Evolutionary conservation across 2,888 invertebrate species (phyloP), one percentile per base, ranked within the genome.

Genomic region (Mesochorus sp.): DNA sequence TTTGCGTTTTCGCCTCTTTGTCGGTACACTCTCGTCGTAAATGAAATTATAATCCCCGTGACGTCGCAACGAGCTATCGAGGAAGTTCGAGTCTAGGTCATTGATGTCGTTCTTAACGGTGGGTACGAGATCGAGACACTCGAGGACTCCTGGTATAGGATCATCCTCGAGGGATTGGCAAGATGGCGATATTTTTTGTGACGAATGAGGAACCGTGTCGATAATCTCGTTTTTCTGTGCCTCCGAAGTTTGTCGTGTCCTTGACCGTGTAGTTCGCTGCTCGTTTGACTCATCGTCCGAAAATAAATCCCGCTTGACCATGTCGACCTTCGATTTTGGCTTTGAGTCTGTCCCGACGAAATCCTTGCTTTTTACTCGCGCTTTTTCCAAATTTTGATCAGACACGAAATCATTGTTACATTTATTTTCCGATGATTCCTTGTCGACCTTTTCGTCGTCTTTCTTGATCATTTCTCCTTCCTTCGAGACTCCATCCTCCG

Each of bases 271-370:
- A 2, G 85, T 86, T 24, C 85, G 81, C 12, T 86, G 85, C n/a
- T 88, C 87, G 3, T 77, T 81, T 5, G 79, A 79, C 55, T 90
- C 89, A 1, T 90, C 89, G 31, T 89, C 88, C 53, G 86, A 88
- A 21, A 91, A 91, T 10, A 91, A 77, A 75, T 90, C 90, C 3
- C 90, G 83, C 34, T 89, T 91, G 0, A 90, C 85, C 59, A 85
- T 84, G 70, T 90, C 89, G 0, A 90, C 87, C 37, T 89, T 90
- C 0, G 85, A 71, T 26, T 86, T 87, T 0, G 70, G 6, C 19
- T n/a, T n/a, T n/a, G n/a, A n/a, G n/a, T n/a, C n/a, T n/a, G n/a
- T n/a, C n/a, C n/a, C 10, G 6, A 8, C 19, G 17, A 34, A 61
- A 1, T 3, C 5, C 10, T 37, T 44, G 8, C 19, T 67, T 24